phyloP scores from a whole-genome alignment of 2,797 vertebrate genomes.

The Arnoldichthys spilopterus region DNA sequence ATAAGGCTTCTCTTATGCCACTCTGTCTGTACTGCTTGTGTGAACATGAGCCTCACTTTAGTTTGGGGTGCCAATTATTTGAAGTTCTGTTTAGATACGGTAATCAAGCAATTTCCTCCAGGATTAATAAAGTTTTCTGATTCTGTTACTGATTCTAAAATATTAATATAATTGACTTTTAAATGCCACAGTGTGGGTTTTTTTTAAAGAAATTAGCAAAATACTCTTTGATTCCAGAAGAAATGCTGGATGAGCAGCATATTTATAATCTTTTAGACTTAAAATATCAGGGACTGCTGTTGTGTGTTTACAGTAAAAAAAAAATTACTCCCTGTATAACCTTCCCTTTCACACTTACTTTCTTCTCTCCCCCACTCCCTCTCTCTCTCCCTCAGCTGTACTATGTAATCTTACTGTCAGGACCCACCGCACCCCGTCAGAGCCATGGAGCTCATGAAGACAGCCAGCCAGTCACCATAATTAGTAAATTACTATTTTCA shows the following conservation, averaged over 20 bases:
- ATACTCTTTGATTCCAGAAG: background rate
- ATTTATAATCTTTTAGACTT: no score
- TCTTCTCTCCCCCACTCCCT: background rate
- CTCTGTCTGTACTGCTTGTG: no score
- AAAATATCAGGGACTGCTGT: background rate
- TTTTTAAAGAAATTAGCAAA: no score
- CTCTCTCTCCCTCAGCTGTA: conserved; percentile 10
- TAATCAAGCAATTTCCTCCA: no score
- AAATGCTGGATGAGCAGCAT: background rate
- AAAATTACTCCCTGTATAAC: background rate
- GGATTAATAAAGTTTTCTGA: no score
- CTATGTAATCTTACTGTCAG: conserved; percentile 53
- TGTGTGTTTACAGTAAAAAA: conserved; percentile 4
- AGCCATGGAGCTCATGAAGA: conserved; percentile 55
- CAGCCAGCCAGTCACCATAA: conserved; percentile 71
- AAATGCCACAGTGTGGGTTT: no score
- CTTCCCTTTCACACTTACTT: conserved; percentile 38
- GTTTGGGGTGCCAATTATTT: no score
- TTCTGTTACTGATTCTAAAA: no score
- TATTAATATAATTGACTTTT: no score
- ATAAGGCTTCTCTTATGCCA: no score
- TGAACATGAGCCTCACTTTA: no score
- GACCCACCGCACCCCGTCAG: conserved; percentile 15
- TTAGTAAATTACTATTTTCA: conserved; percentile 83
- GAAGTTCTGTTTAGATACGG: no score